Evolutionary conservation across 64 coral and sea anemone genomes (phyloP).

Genomic region (Dendronephthya gigantea): DNA sequence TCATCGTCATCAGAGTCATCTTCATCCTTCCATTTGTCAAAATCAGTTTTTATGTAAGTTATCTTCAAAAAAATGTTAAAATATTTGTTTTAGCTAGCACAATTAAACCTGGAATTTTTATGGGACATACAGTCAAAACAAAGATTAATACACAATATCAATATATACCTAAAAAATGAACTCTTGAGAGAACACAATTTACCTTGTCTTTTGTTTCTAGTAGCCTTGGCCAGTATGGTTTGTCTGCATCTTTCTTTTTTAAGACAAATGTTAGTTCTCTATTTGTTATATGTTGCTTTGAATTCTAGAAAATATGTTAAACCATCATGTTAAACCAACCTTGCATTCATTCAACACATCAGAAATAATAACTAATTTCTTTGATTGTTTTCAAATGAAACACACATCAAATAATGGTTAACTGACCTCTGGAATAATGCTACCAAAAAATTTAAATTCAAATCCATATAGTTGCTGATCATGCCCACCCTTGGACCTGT

Average conservation of each 20-base stretch:
- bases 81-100: too few relatives aligned
- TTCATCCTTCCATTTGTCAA: slow-evolving; percentile 11
- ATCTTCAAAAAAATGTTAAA: too few relatives aligned
- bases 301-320: slow-evolving; percentile 43
- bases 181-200: too few relatives aligned
- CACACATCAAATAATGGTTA: neutral
- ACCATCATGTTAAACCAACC: too few relatives aligned
- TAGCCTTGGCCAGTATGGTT: slow-evolving; percentile 73
- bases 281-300: slow-evolving; percentile 46
- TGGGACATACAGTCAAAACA: too few relatives aligned
- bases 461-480: slow-evolving; percentile 65
- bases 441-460: slow-evolving; percentile 60
- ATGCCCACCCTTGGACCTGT: slow-evolving; percentile 60
- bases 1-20: neutral
- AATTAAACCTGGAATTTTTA: too few relatives aligned
- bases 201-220: slow-evolving; percentile 57
- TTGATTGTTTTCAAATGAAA: neutral
- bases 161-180: too few relatives aligned
- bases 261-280: slow-evolving; percentile 64
- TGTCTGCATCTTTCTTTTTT: slow-evolving; percentile 65
- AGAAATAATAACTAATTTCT: neutral
- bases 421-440: slow-evolving; percentile 58
- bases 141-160: too few relatives aligned
- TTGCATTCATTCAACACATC: neutral
- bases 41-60: neutral